Conservation (phyloP, 1,140 invertebrate genomes). For the Sinella curviseta region DNA sequence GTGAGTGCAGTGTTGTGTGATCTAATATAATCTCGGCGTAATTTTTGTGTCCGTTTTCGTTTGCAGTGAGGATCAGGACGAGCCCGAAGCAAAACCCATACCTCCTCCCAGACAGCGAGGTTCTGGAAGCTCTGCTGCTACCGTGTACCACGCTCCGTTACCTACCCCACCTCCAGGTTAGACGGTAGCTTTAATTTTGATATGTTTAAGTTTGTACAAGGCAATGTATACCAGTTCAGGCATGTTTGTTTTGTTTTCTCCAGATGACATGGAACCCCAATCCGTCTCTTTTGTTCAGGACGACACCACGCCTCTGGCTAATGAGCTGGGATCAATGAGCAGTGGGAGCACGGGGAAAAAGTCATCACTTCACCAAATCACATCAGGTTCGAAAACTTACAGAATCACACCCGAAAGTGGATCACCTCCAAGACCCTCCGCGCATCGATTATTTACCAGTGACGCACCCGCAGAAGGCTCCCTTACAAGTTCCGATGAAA, state of each 20-base stretch:
- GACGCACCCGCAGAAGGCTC: slow-evolving; percentile 38
- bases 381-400: slow-evolving; percentile 81
- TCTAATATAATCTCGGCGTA: neutral
- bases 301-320: slow-evolving; percentile 39
- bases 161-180: slow-evolving; percentile 66
- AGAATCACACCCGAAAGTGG: slow-evolving; percentile 61
- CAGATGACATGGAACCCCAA: slow-evolving; percentile 83
- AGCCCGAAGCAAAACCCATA: slow-evolving; percentile 33
- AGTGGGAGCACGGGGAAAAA: slow-evolving; percentile 50
- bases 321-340: slow-evolving; percentile 39
- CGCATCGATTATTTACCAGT: slow-evolving; percentile 39
- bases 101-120: slow-evolving; percentile 43
- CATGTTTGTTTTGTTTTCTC: too few relatives aligned
- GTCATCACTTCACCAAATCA: slow-evolving; percentile 72
- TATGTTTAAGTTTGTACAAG: neutral
- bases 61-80: slow-evolving; percentile 32
- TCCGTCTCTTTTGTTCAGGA: slow-evolving; percentile 74
- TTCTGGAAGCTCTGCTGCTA: slow-evolving; percentile 16
- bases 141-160: slow-evolving; percentile 62
- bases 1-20: neutral
- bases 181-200: too few relatives aligned
- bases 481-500: slow-evolving; percentile 41
- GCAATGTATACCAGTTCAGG: neutral
- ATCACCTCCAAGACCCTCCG: slow-evolving; percentile 46
- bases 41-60: neutral